These are phyloP conservation scores for Mnemiopsis leidyi DNA, from an alignment of 37 sponge, comb jelly and placozoan species.

Conservation along the genomic window DNA sequence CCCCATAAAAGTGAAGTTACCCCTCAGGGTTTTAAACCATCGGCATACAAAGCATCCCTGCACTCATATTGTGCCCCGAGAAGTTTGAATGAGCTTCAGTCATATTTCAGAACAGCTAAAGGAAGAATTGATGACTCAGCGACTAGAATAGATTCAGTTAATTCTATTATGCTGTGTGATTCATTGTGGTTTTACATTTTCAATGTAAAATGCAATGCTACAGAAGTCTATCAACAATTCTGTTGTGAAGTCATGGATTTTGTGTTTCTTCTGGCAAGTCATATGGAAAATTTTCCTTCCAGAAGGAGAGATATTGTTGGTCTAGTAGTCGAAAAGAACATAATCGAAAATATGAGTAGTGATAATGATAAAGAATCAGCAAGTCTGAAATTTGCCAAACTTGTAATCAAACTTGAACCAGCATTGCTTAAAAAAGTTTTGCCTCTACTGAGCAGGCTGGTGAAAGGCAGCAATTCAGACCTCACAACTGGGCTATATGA, in stretches of 20 bases:
- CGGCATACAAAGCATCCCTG: background rate
- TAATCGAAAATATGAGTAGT: background rate
- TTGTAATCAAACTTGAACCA: background rate
- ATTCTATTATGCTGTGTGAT: conserved; percentile 31
- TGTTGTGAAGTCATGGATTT: background rate
- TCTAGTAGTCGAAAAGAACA: background rate
- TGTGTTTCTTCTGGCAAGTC: background rate
- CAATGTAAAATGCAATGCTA: background rate
- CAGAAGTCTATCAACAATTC: background rate
- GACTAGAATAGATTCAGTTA: background rate
- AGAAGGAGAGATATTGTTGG: background rate
- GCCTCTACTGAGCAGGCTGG: background rate
- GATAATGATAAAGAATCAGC: background rate
- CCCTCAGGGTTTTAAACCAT: background rate
- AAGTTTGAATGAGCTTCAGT: background rate
- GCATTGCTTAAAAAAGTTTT: background rate
- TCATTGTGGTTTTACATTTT: conserved; percentile 17
- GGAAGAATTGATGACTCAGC: background rate
- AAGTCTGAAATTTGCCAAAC: background rate
- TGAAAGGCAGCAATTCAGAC: background rate
- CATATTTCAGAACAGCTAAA: background rate
- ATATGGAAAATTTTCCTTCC: conserved; percentile 26
- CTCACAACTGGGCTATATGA: background rate
- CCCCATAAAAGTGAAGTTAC: background rate
- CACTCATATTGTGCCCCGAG: background rate